Percentiles rank a stretch among this genome's conserved stretches.
phyloP scores from a whole-genome alignment of 1,140 invertebrate genomes.

The Aphelenchoides fujianensis region DNA sequence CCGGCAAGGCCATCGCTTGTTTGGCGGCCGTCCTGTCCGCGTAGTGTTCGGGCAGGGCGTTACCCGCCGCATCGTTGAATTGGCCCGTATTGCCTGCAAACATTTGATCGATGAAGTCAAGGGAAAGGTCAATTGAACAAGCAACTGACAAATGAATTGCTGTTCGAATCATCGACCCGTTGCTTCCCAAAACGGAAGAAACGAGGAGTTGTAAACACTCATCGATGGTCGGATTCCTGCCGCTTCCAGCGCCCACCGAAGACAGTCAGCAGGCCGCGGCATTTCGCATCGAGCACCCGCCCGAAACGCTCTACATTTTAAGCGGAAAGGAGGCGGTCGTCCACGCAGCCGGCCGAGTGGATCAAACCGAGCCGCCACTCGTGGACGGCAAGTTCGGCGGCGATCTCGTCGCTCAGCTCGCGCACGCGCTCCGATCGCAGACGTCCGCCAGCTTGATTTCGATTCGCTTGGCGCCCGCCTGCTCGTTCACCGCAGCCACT shows the following conservation, averaged over 20 bases:
- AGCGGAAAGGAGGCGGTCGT: slow-evolving; percentile 19
- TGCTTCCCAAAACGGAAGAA: slow-evolving; percentile 33
- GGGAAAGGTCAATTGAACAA: too few species aligned
- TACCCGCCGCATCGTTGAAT: slow-evolving; percentile 34
- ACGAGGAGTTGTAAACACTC: slow-evolving; percentile 35
- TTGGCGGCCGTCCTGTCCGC: too few species aligned
- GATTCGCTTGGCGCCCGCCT: background rate
- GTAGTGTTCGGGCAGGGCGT: slow-evolving; percentile 18
- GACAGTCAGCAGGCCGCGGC: slow-evolving; percentile 30
- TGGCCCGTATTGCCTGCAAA: slow-evolving; percentile 37
- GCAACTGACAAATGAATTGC: too few species aligned
- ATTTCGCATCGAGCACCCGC: slow-evolving; percentile 36
- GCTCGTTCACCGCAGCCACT: background rate
- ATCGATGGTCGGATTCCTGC: background rate
- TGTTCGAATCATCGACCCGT: too few species aligned
- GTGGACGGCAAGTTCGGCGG: background rate
- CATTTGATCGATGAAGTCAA: too few species aligned
- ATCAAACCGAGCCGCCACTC: slow-evolving; percentile 11
- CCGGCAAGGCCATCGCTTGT: too few species aligned
- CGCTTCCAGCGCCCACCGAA: slow-evolving; percentile 12
- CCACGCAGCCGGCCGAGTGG: slow-evolving; percentile 26
- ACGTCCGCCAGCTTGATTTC: background rate
- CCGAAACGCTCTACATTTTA: slow-evolving; percentile 33
- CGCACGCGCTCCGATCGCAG: background rate
- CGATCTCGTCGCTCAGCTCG: background rate